A percentile compares a stretch with the other conserved stretches of the same genome.
Conservation (phyloP, 92 coral and sea anemone species). For the Metridium senile region DNA sequence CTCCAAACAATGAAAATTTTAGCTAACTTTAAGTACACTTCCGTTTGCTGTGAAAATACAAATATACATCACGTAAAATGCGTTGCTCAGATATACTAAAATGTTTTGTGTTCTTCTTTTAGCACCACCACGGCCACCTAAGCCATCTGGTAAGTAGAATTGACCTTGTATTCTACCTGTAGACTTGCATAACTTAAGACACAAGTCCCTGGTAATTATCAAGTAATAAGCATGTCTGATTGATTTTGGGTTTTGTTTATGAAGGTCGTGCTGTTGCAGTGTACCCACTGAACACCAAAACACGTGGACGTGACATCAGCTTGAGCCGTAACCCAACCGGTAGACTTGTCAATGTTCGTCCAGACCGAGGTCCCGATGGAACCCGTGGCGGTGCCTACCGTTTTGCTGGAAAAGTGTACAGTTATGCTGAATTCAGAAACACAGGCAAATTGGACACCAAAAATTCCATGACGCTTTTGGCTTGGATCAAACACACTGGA, state of each 20-base stretch:
- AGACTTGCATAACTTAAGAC: too few relatives aligned
- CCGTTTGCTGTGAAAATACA: neutral
- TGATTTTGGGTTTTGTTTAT: too few relatives aligned
- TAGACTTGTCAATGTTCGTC: neutral
- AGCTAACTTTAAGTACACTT: too few relatives aligned
- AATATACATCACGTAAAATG: neutral
- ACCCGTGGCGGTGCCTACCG: neutral
- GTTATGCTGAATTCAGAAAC: neutral
- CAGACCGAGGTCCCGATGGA: neutral
- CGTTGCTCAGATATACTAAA: too few relatives aligned
- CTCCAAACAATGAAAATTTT: too few relatives aligned
- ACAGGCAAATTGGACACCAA: neutral
- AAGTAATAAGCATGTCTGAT: too few relatives aligned
- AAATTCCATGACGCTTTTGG: neutral
- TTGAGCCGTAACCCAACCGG: neutral
- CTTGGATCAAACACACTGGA: neutral
- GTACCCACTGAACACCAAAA: neutral
- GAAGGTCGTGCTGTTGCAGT: conserved; percentile 7
- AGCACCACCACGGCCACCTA: neutral
- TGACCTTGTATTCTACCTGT: neutral
- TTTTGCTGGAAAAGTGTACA: neutral
- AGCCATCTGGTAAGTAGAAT: neutral
- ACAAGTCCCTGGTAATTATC: too few relatives aligned
- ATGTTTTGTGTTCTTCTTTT: neutral
- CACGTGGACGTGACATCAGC: neutral